Base-by-base conservation (phyloP, 2,888 invertebrate species). In the Digitonthophagus gazella region DNA sequence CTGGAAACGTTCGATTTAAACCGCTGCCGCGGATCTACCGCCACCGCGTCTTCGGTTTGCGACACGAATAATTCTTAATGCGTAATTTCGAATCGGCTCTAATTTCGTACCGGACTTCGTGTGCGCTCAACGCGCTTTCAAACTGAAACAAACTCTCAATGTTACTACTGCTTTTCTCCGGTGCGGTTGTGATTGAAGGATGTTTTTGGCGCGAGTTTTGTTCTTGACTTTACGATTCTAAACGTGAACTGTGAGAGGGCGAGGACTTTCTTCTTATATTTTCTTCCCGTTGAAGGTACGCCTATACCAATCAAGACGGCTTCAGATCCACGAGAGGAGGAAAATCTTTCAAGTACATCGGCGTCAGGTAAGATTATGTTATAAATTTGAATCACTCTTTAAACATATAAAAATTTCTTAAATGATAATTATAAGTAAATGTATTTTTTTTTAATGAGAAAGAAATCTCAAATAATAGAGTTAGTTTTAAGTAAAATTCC, bases 1-100 rank as follows among this genome's bases (percentile, higher is more conserved):
- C 61, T 61, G n/a, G 18, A 18, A 61, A 18, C 61, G 61, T 19
- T 14, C 61, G 61, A 61, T 61, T 61, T 16, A 20, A 8, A 57
- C 11, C 57, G 66, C 28, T 67, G 11, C 57, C 58, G 58, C 28
- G 28, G 16, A 11, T 61, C 20, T n/a, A 18, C 61, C 20, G 18
- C 28, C 28, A 44, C 28, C 6, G 8, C 8, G 28, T 44, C 8
- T 44, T 8, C 28, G 28, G 11, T 44, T 8, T 11, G 11, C 28
- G 6, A 44, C 28, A 44, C 28, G 28, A 8, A 8, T 44, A 8
- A 8, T 44, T 8, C 11, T 44, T 2, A 44, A 8, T 44, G 8
- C 28, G 28, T 44, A 1, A 44, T 44, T 44, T 44, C 28, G 28
- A 44, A 44, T 44, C 28, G 28, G 28, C 2, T 3, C 6, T 11